Percentiles rank a stretch among this genome's conserved stretches.
Evolutionary conservation across 2,797 vertebrate species (phyloP).

Genomic region (Clarias pachynema): DNA sequence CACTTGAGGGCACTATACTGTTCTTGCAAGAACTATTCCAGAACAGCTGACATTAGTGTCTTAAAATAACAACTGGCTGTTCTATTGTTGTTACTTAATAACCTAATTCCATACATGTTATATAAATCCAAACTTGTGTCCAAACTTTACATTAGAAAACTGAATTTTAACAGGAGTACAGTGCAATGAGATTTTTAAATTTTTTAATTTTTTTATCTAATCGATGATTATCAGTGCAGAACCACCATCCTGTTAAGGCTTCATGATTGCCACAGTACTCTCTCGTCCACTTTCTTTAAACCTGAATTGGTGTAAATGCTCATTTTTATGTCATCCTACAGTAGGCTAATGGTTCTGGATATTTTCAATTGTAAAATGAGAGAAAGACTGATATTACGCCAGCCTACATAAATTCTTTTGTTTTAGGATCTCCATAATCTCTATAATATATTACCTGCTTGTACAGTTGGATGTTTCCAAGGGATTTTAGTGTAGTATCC

Average conservation of each 20-base stretch:
- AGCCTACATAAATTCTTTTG: neutral
- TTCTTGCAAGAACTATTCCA: too few relatives aligned
- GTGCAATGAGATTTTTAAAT: neutral
- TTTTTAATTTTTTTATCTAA: neutral
- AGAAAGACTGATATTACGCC: neutral
- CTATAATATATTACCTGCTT: neutral
- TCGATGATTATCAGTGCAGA: neutral
- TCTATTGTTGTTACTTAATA: too few relatives aligned
- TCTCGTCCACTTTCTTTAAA: neutral
- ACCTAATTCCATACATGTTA: too few relatives aligned
- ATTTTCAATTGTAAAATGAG: neutral
- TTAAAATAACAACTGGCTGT: too few relatives aligned
- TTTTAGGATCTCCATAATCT: too few relatives aligned
- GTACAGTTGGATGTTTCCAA: neutral
- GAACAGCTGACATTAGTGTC: too few relatives aligned
- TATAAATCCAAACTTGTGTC: too few relatives aligned
- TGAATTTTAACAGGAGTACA: neutral
- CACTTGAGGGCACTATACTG: too few relatives aligned
- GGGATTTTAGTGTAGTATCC: neutral
- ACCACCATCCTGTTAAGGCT: neutral
- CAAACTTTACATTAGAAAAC: neutral
- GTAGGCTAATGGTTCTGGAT: neutral
- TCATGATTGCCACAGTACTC: neutral
- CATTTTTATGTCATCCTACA: neutral
- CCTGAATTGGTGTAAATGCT: neutral